These are phyloP conservation scores for Trachymyrmex cornetzi DNA, from an alignment of 1,140 invertebrate genomes.

Conservation along the genomic window DNA sequence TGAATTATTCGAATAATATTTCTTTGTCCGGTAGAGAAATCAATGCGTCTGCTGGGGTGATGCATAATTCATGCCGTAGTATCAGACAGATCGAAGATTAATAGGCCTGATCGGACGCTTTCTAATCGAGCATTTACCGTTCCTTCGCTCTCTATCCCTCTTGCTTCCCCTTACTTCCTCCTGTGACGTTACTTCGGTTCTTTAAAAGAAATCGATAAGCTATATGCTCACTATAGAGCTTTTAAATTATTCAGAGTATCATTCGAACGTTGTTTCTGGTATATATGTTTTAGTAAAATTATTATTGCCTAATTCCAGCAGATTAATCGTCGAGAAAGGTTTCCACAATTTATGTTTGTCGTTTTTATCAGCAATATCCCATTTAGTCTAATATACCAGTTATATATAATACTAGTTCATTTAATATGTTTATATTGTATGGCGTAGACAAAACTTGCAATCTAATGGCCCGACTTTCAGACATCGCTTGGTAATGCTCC, in stretches of 20 bases:
- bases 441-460: conserved; percentile 43
- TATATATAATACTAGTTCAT: background rate
- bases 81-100: conserved; percentile 84
- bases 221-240: conserved; percentile 12
- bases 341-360: background rate
- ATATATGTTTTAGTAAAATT: background rate
- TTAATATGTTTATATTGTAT: conserved; percentile 40
- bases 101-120: conserved; percentile 81
- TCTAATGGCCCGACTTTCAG: conserved; percentile 41
- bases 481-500: conserved; percentile 27
- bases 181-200: conserved; percentile 20
- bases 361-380: background rate
- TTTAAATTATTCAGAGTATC: conserved; percentile 60
- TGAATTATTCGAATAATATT: conserved; percentile 86
- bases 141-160: conserved; percentile 25
- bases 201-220: conserved; percentile 72
- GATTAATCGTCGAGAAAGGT: background rate
- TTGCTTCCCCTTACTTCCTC: background rate
- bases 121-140: conserved; percentile 82
- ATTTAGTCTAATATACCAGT: background rate
- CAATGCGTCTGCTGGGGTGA: conserved; percentile 80
- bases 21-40: conserved; percentile 82
- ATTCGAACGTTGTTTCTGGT: conserved; percentile 4
- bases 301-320: background rate
- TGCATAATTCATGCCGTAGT: conserved; percentile 84